Conservation (phyloP, 2,888 invertebrate genomes). For the Tubulanus polymorphus region DNA sequence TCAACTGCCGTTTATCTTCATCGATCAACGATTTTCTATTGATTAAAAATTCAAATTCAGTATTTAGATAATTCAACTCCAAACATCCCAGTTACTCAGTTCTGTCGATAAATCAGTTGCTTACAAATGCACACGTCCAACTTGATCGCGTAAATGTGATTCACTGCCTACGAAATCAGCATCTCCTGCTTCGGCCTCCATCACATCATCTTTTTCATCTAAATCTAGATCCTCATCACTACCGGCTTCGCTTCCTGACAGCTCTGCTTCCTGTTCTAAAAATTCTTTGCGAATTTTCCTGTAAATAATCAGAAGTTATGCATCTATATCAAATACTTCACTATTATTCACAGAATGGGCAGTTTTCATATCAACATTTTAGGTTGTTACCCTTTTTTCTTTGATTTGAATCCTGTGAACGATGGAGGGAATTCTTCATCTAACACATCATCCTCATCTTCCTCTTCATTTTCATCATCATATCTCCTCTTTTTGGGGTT, state of each 20-base stretch:
- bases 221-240: slow-evolving; percentile 68
- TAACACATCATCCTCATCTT: slow-evolving; percentile 54
- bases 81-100: neutral
- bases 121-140: slow-evolving; percentile 82
- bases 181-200: slow-evolving; percentile 82
- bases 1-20: slow-evolving; percentile 80
- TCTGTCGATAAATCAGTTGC: slow-evolving; percentile 37
- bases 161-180: slow-evolving; percentile 71
- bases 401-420: slow-evolving; percentile 31
- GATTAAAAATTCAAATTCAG: neutral
- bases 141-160: slow-evolving; percentile 69
- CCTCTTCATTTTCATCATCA: slow-evolving; percentile 26
- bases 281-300: slow-evolving; percentile 60
- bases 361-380: neutral
- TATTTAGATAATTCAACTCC: neutral
- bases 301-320: slow-evolving; percentile 11
- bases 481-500: slow-evolving; percentile 19
- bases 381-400: slow-evolving; percentile 22
- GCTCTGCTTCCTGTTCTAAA: slow-evolving; percentile 84
- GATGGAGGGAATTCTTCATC: slow-evolving; percentile 16
- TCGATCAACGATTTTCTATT: slow-evolving; percentile 71
- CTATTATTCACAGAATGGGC: no score
- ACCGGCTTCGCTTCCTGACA: slow-evolving; percentile 64
- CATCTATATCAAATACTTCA: slow-evolving; percentile 25
- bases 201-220: slow-evolving; percentile 60